Evolutionary conservation across 2,888 invertebrate genomes (phyloP).

Genomic region (Limnephilus lunatus): DNA sequence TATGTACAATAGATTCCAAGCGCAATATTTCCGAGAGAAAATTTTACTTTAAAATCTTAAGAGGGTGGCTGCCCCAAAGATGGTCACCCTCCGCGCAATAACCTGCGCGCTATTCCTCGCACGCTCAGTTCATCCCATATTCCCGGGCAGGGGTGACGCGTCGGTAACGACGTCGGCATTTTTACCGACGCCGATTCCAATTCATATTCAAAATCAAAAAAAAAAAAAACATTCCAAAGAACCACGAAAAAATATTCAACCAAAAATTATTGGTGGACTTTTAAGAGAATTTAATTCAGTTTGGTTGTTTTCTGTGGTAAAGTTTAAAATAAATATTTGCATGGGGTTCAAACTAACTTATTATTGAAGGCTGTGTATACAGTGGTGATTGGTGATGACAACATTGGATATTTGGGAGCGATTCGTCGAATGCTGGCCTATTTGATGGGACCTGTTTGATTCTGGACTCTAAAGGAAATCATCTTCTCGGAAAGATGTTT

Average conservation of each 20-base stretch:
- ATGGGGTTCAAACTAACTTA: not conserved
- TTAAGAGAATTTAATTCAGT: not conserved
- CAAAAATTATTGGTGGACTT: not conserved
- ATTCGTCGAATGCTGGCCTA: not conserved
- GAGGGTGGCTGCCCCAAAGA: not conserved
- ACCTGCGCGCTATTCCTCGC: conserved; percentile 56
- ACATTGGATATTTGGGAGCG: not conserved
- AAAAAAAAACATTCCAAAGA: not conserved
- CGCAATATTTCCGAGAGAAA: not conserved
- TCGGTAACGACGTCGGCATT: conserved; percentile 41
- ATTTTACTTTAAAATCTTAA: not conserved
- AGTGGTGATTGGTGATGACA: not conserved
- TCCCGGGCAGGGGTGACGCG: conserved; percentile 55
- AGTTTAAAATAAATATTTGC: not conserved
- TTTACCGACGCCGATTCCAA: conserved; percentile 23
- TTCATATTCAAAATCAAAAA: not conserved
- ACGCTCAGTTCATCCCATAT: conserved; percentile 55
- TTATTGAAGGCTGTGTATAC: not conserved
- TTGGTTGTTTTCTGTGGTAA: not conserved
- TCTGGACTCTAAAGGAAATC: not conserved
- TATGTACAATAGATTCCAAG: not conserved
- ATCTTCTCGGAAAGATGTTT: not conserved
- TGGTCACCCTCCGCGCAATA: conserved; percentile 40
- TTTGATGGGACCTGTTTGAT: not conserved
- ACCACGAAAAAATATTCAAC: not conserved